Conservation (phyloP, 2,888 invertebrate genomes). For the Odontocolon sp. region DNA sequence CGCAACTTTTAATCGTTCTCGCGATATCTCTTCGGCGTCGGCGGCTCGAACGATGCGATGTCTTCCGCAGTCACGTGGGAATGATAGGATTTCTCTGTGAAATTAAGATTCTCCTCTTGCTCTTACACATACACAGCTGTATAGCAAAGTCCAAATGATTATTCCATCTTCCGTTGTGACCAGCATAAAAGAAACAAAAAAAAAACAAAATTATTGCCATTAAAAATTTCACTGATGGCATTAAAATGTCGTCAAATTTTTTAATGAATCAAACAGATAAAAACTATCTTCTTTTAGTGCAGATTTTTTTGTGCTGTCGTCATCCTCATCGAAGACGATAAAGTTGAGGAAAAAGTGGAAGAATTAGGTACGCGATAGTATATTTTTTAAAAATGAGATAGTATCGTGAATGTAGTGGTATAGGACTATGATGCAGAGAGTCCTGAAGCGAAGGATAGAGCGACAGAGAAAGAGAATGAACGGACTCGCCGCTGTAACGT, state of each 20-base stretch:
- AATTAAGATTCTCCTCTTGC: slow-evolving; percentile 32
- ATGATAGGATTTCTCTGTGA: slow-evolving; percentile 50
- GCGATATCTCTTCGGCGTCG: slow-evolving; percentile 58
- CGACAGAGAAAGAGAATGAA: slow-evolving; percentile 69
- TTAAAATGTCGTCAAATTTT: too few species aligned
- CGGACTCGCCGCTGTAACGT: slow-evolving; percentile 67
- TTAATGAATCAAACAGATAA: too few species aligned
- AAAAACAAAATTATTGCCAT: too few species aligned
- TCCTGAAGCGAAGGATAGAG: slow-evolving; percentile 22
- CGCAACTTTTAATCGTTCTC: slow-evolving; percentile 76
- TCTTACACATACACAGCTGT: background rate
- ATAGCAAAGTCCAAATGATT: too few species aligned
- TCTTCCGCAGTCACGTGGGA: slow-evolving; percentile 57
- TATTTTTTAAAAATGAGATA: too few species aligned
- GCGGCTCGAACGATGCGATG: slow-evolving; percentile 19
- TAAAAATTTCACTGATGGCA: too few species aligned
- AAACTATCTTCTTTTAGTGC: too few species aligned
- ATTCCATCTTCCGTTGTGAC: too few species aligned
- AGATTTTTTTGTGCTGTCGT: background rate
- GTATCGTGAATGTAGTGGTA: slow-evolving; percentile 5
- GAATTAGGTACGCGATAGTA: background rate
- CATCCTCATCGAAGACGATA: slow-evolving; percentile 14
- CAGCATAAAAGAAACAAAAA: too few species aligned
- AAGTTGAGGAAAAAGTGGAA: background rate
- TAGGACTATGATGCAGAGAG: slow-evolving; percentile 10